phyloP scores from a whole-genome alignment of 2,888 invertebrate genomes.

The Aphidoletes aphidimyza region DNA sequence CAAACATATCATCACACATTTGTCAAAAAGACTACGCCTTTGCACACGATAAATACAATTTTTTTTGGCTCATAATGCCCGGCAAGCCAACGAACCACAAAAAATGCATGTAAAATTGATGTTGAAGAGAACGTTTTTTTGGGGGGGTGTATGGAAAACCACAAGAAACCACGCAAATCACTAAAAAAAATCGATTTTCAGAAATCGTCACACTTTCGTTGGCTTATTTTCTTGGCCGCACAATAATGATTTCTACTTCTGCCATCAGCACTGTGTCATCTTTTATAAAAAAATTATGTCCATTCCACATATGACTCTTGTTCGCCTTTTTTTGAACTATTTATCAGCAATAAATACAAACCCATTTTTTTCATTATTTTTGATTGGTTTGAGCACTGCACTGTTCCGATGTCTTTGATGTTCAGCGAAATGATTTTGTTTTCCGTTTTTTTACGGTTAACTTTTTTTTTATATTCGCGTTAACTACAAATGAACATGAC shows the following conservation, averaged over 20 bases:
- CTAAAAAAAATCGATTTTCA: neutral
- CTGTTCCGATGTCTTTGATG: neutral
- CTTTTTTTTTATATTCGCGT: neutral
- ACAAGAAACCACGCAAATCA: neutral
- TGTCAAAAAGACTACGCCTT: conserved; percentile 44
- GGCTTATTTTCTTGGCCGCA: neutral
- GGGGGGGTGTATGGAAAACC: neutral
- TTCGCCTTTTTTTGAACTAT: neutral
- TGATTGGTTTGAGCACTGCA: neutral
- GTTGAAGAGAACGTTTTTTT: too few relatives aligned
- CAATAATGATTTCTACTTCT: neutral
- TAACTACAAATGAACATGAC: neutral
- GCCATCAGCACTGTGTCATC: conserved; percentile 15
- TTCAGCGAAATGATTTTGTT: neutral
- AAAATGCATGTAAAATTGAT: too few relatives aligned
- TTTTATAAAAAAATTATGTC: too few relatives aligned
- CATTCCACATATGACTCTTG: conserved; percentile 17
- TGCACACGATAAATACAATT: neutral
- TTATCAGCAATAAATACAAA: conserved; percentile 47
- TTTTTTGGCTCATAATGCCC: neutral
- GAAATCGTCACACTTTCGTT: neutral
- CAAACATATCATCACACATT: neutral
- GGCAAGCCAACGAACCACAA: neutral
- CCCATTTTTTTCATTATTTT: conserved; percentile 3
- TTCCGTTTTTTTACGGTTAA: neutral